A percentile compares a stretch with the other conserved stretches of the same genome.
phyloP scores from a whole-genome alignment of 2,797 vertebrate species.

The Pseudocheirus occidentalis region DNA sequence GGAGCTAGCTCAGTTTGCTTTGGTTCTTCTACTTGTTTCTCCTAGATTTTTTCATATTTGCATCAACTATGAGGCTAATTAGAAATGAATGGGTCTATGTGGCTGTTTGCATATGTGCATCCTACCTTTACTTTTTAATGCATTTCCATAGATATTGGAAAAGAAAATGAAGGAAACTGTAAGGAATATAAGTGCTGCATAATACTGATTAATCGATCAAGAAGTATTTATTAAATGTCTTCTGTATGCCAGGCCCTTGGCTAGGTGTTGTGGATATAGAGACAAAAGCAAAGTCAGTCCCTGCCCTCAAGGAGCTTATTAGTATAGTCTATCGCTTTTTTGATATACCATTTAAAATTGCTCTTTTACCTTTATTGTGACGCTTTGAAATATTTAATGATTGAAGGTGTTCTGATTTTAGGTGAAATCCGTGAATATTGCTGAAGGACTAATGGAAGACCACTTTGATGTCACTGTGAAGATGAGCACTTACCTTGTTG shows the following conservation, averaged over 20 bases:
- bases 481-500: slow-evolving; percentile 96
- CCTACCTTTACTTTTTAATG: background rate
- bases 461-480: slow-evolving; percentile 91
- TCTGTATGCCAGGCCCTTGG: background rate
- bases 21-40: background rate
- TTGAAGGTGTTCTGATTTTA: slow-evolving; percentile 72
- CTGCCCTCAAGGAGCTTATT: background rate
- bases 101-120: background rate
- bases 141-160: background rate
- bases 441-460: slow-evolving; percentile 90
- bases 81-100: background rate
- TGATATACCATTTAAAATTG: background rate
- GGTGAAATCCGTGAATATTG: slow-evolving; percentile 88
- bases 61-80: slow-evolving; percentile 12
- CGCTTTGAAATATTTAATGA: background rate
- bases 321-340: background rate
- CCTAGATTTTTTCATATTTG: background rate
- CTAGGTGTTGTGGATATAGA: background rate
- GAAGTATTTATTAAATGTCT: slow-evolving; percentile 10
- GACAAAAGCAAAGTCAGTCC: background rate
- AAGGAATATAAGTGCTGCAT: background rate
- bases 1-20: background rate
- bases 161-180: slow-evolving; percentile 33
- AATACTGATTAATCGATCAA: slow-evolving; percentile 27
- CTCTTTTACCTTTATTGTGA: background rate